These are phyloP conservation scores for Pogonocichla stellata DNA, from an alignment of 2,113 vertebrate genomes.

Conservation along the genomic window DNA sequence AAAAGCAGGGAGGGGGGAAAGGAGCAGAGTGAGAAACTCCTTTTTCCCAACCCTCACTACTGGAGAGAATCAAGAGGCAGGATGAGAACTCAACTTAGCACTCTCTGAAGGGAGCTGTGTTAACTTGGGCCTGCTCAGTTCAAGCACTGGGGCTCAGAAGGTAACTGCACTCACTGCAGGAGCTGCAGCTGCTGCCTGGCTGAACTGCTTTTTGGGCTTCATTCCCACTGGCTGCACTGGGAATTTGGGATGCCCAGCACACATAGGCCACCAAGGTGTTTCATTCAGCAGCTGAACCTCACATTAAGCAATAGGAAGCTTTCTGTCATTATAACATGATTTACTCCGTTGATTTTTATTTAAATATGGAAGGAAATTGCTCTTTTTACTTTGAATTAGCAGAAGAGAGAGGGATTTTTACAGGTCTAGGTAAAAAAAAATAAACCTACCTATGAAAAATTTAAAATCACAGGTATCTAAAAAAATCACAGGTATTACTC, in stretches of 20 bases:
- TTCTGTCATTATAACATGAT: background rate
- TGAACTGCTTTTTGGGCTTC: background rate
- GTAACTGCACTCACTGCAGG: background rate
- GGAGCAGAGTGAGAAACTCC: background rate
- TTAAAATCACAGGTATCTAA: background rate
- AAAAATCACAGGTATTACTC: background rate
- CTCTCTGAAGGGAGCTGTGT: background rate
- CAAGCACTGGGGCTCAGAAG: background rate
- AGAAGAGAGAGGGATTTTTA: background rate
- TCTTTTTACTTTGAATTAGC: background rate
- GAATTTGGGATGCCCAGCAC: background rate
- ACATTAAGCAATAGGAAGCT: background rate
- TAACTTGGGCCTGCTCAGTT: background rate
- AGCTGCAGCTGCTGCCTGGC: background rate
- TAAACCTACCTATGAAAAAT: background rate
- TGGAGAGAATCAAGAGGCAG: background rate
- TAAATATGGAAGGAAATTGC: background rate
- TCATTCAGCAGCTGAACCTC: background rate
- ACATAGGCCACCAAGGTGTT: accelerated
- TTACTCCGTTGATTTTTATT: background rate
- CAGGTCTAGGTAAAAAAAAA: background rate
- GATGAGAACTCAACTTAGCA: background rate
- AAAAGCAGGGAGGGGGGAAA: background rate
- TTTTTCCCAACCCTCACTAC: background rate
- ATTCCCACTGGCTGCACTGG: background rate